Conservation (phyloP, 2,797 vertebrate species). For the Adelosebastes latens region DNA sequence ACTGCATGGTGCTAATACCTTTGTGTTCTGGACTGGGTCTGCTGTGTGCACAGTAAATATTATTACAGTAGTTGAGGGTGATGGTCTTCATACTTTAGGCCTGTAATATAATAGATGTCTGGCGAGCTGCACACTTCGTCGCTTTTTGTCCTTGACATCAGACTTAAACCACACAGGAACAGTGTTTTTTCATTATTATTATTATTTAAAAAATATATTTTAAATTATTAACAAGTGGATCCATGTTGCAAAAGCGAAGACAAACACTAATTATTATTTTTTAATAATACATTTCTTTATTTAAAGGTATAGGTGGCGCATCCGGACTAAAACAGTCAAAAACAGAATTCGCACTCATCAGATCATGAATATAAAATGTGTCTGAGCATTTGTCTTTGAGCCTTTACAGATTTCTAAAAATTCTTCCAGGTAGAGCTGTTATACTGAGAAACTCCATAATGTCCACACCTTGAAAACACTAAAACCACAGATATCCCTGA, state of each 20-base stretch:
- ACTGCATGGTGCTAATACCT: slow-evolving; percentile 18
- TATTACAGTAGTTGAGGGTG: slow-evolving; percentile 3
- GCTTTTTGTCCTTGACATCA: slow-evolving; percentile 26
- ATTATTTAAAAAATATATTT: background rate
- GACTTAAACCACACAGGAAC: background rate
- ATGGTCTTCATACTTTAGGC: slow-evolving; percentile 20
- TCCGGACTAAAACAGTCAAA: background rate
- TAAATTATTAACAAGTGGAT: background rate
- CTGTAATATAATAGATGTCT: slow-evolving; percentile 6
- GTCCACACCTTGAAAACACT: background rate
- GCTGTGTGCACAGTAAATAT: slow-evolving; percentile 40
- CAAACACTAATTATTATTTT: background rate
- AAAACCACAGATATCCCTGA: slow-evolving; percentile 6
- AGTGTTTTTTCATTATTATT: background rate
- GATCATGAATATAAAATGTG: background rate
- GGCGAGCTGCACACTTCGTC: slow-evolving; percentile 4
- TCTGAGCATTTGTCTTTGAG: background rate
- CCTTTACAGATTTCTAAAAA: slow-evolving; percentile 7
- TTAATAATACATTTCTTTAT: background rate
- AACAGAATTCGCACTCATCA: background rate
- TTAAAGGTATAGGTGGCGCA: background rate
- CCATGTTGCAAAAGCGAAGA: background rate
- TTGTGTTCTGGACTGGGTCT: slow-evolving; percentile 19
- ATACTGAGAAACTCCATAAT: background rate
- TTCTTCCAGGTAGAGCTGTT: background rate